Evolutionary conservation across 2,888 invertebrate genomes (phyloP).

Genomic region (Hecatera dysodea): DNA sequence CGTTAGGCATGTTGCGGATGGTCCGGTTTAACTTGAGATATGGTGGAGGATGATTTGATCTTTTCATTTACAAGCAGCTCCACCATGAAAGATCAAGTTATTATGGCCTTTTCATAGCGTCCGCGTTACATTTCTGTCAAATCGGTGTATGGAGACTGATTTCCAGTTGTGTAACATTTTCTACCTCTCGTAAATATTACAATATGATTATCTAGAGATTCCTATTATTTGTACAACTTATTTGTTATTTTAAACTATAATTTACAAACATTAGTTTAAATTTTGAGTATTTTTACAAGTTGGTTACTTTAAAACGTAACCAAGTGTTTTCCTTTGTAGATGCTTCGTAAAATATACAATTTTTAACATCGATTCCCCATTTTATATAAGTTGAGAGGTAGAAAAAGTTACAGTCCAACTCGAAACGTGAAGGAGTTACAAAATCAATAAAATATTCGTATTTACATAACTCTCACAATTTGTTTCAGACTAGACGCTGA

Average conservation of each 20-base stretch:
- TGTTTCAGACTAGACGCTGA: slow-evolving; percentile 59
- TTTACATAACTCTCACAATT: slow-evolving; percentile 61
- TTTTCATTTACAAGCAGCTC: not conserved
- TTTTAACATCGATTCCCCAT: not conserved
- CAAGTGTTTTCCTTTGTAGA: not conserved
- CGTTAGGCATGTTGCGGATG: not conserved
- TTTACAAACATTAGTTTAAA: not conserved
- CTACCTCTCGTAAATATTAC: slow-evolving; percentile 6
- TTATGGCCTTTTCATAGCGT: not conserved
- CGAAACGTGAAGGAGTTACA: slow-evolving; percentile 13
- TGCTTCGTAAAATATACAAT: not conserved
- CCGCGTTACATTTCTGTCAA: not conserved
- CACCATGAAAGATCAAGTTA: not conserved
- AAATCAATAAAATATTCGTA: slow-evolving; percentile 57
- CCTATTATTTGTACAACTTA: slow-evolving; percentile 15
- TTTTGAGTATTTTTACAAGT: slow-evolving; percentile 8
- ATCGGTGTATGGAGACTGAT: not conserved
- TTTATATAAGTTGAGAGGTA: slow-evolving; percentile 7
- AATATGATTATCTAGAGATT: slow-evolving; percentile 32
- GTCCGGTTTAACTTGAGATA: not conserved
- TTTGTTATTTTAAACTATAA: not conserved
- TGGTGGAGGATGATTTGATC: not conserved
- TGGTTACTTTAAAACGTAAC: not conserved
- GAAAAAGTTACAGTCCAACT: slow-evolving; percentile 19
- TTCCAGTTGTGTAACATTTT: slow-evolving; percentile 29